Percentiles rank a stretch among this genome's conserved stretches.
phyloP scores from a whole-genome alignment of 2,113 vertebrate genomes.

The Propithecus coquereli region DNA sequence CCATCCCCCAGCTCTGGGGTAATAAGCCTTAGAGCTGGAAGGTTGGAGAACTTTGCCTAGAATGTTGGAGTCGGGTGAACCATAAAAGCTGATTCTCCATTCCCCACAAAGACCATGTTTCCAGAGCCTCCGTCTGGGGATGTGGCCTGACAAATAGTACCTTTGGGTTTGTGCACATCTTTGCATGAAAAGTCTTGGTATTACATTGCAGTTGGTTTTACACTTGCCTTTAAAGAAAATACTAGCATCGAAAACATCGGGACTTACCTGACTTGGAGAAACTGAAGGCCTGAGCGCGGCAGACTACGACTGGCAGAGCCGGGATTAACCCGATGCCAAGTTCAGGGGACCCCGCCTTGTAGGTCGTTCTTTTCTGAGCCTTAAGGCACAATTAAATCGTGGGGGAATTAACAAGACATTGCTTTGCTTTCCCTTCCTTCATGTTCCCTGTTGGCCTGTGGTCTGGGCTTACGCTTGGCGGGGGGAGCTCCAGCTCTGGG shows the following conservation, averaged over 20 bases:
- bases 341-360: not conserved
- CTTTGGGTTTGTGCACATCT: not conserved
- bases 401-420: not conserved
- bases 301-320: not conserved
- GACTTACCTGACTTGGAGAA: not conserved
- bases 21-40: not conserved
- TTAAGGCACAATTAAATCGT: not conserved
- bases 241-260: not conserved
- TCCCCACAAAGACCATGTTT: not conserved
- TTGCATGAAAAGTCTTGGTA: not conserved
- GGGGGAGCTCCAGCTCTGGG: not conserved
- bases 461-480: not conserved
- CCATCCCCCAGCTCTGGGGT: not conserved
- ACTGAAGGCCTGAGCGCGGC: not conserved
- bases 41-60: not conserved
- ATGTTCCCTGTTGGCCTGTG: accelerated
- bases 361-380: not conserved
- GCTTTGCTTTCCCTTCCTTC: not conserved
- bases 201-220: not conserved
- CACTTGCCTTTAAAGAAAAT: not conserved
- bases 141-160: not conserved
- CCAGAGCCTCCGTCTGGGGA: not conserved
- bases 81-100: accelerated
- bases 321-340: not conserved
- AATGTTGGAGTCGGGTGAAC: not conserved